Conservation (phyloP, 2,113 vertebrate genomes). For the Tringa solitaria region DNA sequence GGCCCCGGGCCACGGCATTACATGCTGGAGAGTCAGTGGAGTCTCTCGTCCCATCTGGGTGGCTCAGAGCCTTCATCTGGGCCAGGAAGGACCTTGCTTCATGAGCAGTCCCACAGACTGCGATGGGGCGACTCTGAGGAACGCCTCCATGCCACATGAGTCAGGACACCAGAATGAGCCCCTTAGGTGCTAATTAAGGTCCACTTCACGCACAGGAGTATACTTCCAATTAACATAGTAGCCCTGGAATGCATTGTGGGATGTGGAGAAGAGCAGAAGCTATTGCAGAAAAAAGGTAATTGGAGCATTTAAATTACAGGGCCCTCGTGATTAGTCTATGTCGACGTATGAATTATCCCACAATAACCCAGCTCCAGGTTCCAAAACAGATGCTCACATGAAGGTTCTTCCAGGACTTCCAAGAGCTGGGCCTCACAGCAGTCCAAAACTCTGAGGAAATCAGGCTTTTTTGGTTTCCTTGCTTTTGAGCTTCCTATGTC, state of each 20-base stretch:
- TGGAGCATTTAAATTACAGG: neutral
- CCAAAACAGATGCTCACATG: neutral
- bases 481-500: neutral
- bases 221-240: constrained; percentile 41
- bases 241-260: constrained; percentile 20
- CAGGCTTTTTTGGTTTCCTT: neutral
- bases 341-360: neutral
- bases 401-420: neutral
- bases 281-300: constrained; percentile 24
- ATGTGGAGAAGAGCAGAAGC: constrained; percentile 2
- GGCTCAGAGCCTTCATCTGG: neutral
- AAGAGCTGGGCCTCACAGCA: neutral
- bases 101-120: neutral
- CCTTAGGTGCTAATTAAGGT: constrained; percentile 31
- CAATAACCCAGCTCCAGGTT: neutral
- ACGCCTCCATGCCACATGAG: neutral
- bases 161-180: neutral
- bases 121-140: neutral
- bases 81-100: neutral
- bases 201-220: constrained; percentile 6
- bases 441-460: neutral
- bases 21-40: neutral
- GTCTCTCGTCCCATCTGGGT: neutral
- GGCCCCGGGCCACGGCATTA: neutral
- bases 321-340: neutral